phyloP scores from a whole-genome alignment of 2,797 vertebrate species.

The Sebastes umbrosus region DNA sequence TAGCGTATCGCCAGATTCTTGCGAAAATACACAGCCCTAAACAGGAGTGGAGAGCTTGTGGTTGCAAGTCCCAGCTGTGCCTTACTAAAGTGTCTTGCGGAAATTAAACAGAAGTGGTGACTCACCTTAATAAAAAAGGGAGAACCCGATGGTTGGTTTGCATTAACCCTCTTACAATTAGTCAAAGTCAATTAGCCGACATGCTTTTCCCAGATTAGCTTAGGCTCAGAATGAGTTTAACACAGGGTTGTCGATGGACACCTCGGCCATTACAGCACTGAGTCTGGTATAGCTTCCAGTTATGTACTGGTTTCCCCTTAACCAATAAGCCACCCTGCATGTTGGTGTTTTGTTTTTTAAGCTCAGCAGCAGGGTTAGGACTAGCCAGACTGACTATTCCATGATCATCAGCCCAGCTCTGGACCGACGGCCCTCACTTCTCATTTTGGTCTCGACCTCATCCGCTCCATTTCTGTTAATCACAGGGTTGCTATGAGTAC shows the following conservation, averaged over 20 bases:
- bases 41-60: not conserved
- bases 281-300: not conserved
- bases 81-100: not conserved
- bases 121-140: conserved; percentile 25
- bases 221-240: not conserved
- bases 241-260: not conserved
- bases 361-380: conserved; percentile 10
- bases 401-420: conserved; percentile 63
- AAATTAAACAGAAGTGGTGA: conserved; percentile 21
- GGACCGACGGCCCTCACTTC: conserved; percentile 63
- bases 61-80: conserved; percentile 8
- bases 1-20: no score
- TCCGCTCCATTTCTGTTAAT: conserved; percentile 81
- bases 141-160: conserved; percentile 22
- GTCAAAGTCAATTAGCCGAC: not conserved
- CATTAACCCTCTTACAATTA: conserved; percentile 12
- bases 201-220: conserved; percentile 13
- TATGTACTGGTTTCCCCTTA: not conserved
- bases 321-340: conserved; percentile 17
- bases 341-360: conserved; percentile 27
- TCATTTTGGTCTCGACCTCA: conserved; percentile 78
- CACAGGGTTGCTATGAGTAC: conserved; percentile 79
- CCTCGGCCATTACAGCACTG: not conserved
- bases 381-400: conserved; percentile 49
- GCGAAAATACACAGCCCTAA: no score